Evolutionary conservation across 2,888 invertebrate genomes (phyloP).

Genomic region (Crepidodera aurea): DNA sequence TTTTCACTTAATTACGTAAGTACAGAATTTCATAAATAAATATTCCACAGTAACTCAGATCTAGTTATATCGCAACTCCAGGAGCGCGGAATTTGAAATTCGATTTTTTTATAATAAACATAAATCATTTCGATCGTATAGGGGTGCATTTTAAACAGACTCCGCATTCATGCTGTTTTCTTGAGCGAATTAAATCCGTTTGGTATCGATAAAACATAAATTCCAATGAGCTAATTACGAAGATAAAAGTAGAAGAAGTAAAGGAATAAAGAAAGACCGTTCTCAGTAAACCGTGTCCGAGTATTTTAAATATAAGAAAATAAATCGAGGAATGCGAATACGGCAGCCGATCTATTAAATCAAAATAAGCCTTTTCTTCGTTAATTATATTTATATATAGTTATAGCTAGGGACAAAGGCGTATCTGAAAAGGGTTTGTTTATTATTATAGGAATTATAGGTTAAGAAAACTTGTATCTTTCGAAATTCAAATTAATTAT

Average conservation of each 20-base stretch:
- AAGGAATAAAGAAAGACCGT: slow-evolving; percentile 7
- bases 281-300: slow-evolving; percentile 6
- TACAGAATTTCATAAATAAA: too few species aligned
- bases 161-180: slow-evolving; percentile 44
- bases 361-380: slow-evolving; percentile 41
- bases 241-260: slow-evolving; percentile 32
- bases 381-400: slow-evolving; percentile 40
- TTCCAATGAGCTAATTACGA: slow-evolving; percentile 46
- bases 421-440: too few species aligned
- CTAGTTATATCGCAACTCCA: too few species aligned
- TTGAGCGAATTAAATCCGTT: slow-evolving; percentile 46
- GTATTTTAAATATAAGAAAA: slow-evolving; percentile 32
- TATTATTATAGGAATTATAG: too few species aligned
- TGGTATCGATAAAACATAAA: slow-evolving; percentile 45
- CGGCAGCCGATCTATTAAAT: slow-evolving; percentile 40
- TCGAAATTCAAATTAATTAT: too few species aligned
- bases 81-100: too few species aligned
- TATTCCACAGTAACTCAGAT: too few species aligned
- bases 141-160: slow-evolving; percentile 26
- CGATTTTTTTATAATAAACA: too few species aligned
- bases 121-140: slow-evolving; percentile 7
- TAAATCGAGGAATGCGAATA: slow-evolving; percentile 36
- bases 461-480: too few species aligned
- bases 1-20: too few species aligned
- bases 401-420: slow-evolving; percentile 29